A percentile compares a stretch with the other conserved stretches of the same genome.
Conservation (phyloP, 1,140 invertebrate species). For the Cepaea nemoralis region DNA sequence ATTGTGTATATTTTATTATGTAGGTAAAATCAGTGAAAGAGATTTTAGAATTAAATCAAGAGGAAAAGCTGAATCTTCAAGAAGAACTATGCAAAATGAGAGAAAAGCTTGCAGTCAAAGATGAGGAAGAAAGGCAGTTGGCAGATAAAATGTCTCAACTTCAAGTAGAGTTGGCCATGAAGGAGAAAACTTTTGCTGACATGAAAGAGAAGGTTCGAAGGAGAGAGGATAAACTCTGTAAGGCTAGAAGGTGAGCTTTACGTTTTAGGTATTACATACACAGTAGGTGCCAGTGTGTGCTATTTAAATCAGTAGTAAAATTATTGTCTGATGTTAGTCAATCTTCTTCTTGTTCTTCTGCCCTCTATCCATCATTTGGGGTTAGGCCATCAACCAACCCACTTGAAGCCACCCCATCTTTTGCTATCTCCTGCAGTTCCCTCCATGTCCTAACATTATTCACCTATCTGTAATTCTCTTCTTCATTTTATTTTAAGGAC, state of each 20-base stretch:
- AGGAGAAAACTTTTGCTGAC: conserved; percentile 40
- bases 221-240: conserved; percentile 42
- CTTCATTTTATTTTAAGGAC: too few species aligned
- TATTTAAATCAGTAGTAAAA: too few species aligned
- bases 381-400: too few species aligned
- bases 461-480: too few species aligned
- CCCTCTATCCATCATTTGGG: too few species aligned
- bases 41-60: neutral
- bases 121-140: conserved; percentile 27
- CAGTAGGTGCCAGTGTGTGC: too few species aligned
- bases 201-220: conserved; percentile 41
- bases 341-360: too few species aligned
- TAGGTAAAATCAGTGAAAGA: conserved; percentile 31
- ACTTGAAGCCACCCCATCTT: too few species aligned
- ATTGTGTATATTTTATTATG: too few species aligned
- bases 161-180: conserved; percentile 24
- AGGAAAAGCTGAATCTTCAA: conserved; percentile 40
- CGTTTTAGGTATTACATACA: neutral
- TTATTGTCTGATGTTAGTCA: too few species aligned
- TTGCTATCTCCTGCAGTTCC: too few species aligned
- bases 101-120: conserved; percentile 34
- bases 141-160: conserved; percentile 19
- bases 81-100: conserved; percentile 36
- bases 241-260: conserved; percentile 43
- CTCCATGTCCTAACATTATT: too few species aligned